Evolutionary conservation across 1,140 invertebrate genomes (phyloP).

Genomic region (Onthophagus taurus): DNA sequence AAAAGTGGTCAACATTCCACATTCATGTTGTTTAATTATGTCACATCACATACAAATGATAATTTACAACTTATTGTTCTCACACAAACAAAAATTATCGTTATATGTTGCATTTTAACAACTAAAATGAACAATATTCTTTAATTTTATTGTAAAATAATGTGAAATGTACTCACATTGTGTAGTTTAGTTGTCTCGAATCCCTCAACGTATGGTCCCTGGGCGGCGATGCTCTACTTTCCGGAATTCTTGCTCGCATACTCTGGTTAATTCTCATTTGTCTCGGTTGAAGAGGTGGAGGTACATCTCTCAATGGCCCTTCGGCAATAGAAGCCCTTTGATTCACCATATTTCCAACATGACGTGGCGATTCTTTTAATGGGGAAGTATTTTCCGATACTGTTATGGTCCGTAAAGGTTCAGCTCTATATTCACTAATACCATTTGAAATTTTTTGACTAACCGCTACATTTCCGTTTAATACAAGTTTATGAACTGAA

Average conservation of each 20-base stretch:
- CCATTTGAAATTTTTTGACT: constrained; percentile 33
- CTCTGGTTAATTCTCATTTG: constrained; percentile 35
- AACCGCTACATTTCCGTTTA: constrained; percentile 41
- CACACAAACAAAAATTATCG: too few relatives aligned
- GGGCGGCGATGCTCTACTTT: constrained; percentile 22
- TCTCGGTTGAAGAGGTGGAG: constrained; percentile 34
- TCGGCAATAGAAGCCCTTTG: constrained; percentile 26
- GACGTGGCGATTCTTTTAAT: constrained; percentile 4
- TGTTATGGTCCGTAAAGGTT: constrained; percentile 12
- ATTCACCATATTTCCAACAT: constrained; percentile 15
- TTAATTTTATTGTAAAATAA: neutral
- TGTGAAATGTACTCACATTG: constrained; percentile 28
- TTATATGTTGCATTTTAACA: too few relatives aligned
- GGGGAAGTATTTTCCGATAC: neutral
- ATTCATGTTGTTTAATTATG: too few relatives aligned
- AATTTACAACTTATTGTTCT: too few relatives aligned
- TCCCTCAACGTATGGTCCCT: constrained; percentile 22
- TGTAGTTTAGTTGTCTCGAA: constrained; percentile 16
- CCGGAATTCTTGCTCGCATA: constrained; percentile 32
- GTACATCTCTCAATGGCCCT: constrained; percentile 22
- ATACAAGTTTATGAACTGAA: constrained; percentile 29
- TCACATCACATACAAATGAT: too few relatives aligned
- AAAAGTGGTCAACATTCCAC: too few relatives aligned
- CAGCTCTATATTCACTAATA: constrained; percentile 25
- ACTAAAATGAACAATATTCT: neutral